Evolutionary conservation across 1,140 invertebrate genomes (phyloP).

Genomic region (Calliphora vicina): DNA sequence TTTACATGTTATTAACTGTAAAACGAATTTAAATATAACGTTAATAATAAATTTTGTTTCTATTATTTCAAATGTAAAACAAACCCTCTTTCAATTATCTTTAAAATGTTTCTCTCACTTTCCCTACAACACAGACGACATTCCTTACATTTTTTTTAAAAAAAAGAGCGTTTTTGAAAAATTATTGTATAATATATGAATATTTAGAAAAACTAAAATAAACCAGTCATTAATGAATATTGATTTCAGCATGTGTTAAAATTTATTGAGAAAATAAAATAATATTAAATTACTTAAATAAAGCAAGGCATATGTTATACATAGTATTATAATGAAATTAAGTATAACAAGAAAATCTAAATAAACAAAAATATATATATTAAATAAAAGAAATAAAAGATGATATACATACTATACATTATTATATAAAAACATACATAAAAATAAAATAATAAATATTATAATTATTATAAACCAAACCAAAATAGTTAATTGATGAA

Average conservation of each 20-base stretch:
- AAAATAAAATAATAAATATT: slow-evolving; percentile 37
- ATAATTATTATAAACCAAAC: slow-evolving; percentile 27
- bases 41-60: neutral
- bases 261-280: slow-evolving; percentile 3
- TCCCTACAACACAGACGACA: neutral
- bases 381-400: neutral
- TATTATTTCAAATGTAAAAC: neutral
- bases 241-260: slow-evolving; percentile 25
- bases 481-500: slow-evolving; percentile 42
- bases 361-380: slow-evolving; percentile 5
- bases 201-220: neutral
- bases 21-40: slow-evolving; percentile 39
- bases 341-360: neutral
- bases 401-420: slow-evolving; percentile 30
- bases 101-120: neutral
- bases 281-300: slow-evolving; percentile 23
- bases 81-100: no score
- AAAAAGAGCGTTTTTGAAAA: neutral
- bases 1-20: slow-evolving; percentile 39
- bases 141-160: neutral
- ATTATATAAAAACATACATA: slow-evolving; percentile 40
- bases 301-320: slow-evolving; percentile 37
- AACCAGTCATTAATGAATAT: neutral
- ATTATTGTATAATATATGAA: neutral
- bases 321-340: slow-evolving; percentile 33